Percentiles rank a stretch among this genome's conserved stretches.
Conservation (phyloP, 2,797 vertebrate species). For the Yasuhikotakia modesta region DNA sequence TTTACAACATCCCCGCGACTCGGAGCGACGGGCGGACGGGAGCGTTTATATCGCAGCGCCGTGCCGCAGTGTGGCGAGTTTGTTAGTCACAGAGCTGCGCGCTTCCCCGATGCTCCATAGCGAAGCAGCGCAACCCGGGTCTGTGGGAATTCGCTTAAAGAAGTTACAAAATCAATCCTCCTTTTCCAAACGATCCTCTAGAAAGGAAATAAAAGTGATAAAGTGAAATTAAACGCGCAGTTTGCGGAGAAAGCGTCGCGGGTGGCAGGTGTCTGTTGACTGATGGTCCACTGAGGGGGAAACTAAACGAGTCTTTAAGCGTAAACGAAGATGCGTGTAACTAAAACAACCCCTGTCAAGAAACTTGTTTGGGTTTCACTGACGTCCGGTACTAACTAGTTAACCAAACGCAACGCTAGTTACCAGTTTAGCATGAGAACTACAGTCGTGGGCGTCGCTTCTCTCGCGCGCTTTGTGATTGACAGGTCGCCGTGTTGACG, state of each 20-base stretch:
- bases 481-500: slow-evolving; percentile 22
- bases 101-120: slow-evolving; percentile 27
- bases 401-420: not conserved
- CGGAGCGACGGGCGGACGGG: slow-evolving; percentile 17
- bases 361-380: slow-evolving; percentile 10
- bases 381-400: not conserved
- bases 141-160: slow-evolving; percentile 33
- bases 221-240: not conserved
- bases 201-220: not conserved
- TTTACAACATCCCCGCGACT: slow-evolving; percentile 51
- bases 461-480: slow-evolving; percentile 28
- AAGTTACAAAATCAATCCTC: slow-evolving; percentile 21
- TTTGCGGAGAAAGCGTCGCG: not conserved
- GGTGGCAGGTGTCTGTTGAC: slow-evolving; percentile 36
- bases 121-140: not conserved
- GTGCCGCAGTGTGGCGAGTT: slow-evolving; percentile 42
- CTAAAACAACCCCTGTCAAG: not conserved
- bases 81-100: slow-evolving; percentile 35
- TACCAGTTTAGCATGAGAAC: slow-evolving; percentile 5
- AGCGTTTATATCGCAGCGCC: slow-evolving; percentile 12
- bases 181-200: not conserved
- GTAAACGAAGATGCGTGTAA: not conserved
- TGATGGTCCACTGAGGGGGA: not conserved
- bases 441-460: not conserved
- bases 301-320: not conserved